A percentile compares a stretch with the other conserved stretches of the same genome.
Evolutionary conservation across 2,113 vertebrate species (phyloP).

Genomic region (Stercorarius parasiticus): DNA sequence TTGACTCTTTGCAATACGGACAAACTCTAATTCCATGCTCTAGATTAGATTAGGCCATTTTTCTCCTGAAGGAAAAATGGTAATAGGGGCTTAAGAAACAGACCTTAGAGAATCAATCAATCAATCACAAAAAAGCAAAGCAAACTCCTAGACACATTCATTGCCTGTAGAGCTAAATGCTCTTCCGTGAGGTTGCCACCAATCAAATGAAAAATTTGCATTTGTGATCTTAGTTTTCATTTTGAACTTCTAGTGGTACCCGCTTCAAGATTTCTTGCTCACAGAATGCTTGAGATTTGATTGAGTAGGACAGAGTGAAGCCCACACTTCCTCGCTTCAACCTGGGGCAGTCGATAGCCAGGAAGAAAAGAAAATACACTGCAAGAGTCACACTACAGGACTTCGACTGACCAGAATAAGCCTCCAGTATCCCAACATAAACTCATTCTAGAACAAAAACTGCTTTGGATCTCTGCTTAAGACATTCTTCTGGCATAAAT

Average conservation of each 20-base stretch:
- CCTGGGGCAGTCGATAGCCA: background rate
- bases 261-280: background rate
- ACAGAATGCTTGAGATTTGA: background rate
- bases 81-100: background rate
- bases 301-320: fast-evolving
- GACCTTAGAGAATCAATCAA: background rate
- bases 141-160: background rate
- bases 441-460: background rate
- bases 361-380: background rate
- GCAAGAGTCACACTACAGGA: no score
- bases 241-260: background rate
- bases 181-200: background rate
- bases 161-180: background rate
- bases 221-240: background rate
- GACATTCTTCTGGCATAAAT: background rate
- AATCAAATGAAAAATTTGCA: background rate
- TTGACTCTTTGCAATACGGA: background rate
- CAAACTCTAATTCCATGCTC: background rate
- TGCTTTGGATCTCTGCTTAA: background rate
- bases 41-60: background rate
- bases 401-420: background rate
- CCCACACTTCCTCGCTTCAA: background rate
- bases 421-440: background rate
- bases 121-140: background rate
- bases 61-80: background rate